Evolutionary conservation across 2,113 vertebrate genomes (phyloP), one percentile per base, ranked within the genome.

Genomic region (Actenoides lindsayi): DNA sequence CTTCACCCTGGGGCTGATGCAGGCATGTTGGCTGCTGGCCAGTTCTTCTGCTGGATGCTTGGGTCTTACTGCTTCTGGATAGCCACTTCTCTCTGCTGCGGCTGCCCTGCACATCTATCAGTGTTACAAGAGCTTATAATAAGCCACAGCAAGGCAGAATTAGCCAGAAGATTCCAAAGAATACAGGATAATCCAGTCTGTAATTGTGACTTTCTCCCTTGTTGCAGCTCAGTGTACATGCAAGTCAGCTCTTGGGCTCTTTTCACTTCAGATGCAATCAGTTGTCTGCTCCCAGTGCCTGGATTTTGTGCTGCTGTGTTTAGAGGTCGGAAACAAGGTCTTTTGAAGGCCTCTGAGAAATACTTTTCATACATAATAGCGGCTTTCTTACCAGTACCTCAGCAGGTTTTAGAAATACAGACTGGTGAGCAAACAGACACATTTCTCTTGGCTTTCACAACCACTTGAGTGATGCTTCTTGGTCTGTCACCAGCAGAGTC

Each of bases 91-190:
- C 73, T 87, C 54, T 88, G 79, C 80, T 88, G 59, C 4, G 10
- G 74, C 94, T 94, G 74, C 84, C 31, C 85, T 81, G 84, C 60
- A 62, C 76, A 53, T 90, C 84, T 94, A 14, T 87, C 93, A 39
- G 57, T 64, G 68, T 85, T 80, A 70, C 78, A 88, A 75, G 51
- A 81, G 87, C 60, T 95, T 94, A 89, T 69, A 80, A 75, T 95
- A 87, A 83, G 76, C 76, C 84, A 68, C 63, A 90, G 90, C 0
- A 23, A 95, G 60, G 60, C 77, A 87, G 87, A 95, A 78, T 95
- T 96, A 95, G 76, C 84, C 91, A 68, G 82, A 93, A 89, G 85
- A 63, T 92, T 93, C 69, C 74, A 76, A 31, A 82, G 83, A 82
- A 94, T 63, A 33, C 30, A 4, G 89, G 89, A 89, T 92, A 94